Conservation (phyloP, 2,797 vertebrate genomes). For the Orestias chungarensis region DNA sequence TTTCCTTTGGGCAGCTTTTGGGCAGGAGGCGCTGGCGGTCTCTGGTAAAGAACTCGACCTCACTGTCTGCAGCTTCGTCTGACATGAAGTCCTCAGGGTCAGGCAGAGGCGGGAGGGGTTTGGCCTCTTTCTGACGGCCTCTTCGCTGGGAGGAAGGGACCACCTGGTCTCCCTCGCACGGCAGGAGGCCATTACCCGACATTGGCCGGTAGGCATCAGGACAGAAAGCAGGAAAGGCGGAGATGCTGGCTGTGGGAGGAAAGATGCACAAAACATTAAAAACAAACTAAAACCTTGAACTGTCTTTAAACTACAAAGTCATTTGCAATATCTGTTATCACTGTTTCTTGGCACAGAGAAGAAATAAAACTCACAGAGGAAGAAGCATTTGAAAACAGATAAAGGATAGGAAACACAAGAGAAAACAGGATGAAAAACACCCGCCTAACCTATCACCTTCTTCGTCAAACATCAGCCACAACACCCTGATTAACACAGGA, state of each 20-base stretch:
- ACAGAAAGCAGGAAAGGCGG: constrained; percentile 58
- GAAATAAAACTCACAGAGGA: constrained; percentile 25
- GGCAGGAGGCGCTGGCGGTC: constrained; percentile 79
- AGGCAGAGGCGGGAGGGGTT: constrained; percentile 89
- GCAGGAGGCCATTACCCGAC: constrained; percentile 53
- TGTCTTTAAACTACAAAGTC: neutral
- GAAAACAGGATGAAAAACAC: constrained; percentile 63
- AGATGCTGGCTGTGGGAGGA: constrained; percentile 70
- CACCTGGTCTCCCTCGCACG: constrained; percentile 81
- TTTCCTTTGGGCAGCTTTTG: constrained; percentile 66
- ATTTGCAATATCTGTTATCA: constrained; percentile 38
- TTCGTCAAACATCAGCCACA: constrained; percentile 79
- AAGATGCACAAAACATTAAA: constrained; percentile 15
- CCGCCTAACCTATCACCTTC: constrained; percentile 64
- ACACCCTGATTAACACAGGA: constrained; percentile 74
- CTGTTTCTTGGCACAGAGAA: constrained; percentile 43
- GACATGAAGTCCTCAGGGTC: constrained; percentile 79
- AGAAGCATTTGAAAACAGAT: constrained; percentile 50
- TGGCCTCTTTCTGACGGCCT: constrained; percentile 77
- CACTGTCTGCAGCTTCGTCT: constrained; percentile 89
- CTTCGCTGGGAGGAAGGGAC: constrained; percentile 84
- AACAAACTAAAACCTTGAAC: constrained; percentile 8
- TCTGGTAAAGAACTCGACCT: constrained; percentile 93
- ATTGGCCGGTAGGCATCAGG: constrained; percentile 70
- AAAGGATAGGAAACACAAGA: constrained; percentile 50